Conservation (phyloP, 2,113 vertebrate genomes). For the Zeus faber region DNA sequence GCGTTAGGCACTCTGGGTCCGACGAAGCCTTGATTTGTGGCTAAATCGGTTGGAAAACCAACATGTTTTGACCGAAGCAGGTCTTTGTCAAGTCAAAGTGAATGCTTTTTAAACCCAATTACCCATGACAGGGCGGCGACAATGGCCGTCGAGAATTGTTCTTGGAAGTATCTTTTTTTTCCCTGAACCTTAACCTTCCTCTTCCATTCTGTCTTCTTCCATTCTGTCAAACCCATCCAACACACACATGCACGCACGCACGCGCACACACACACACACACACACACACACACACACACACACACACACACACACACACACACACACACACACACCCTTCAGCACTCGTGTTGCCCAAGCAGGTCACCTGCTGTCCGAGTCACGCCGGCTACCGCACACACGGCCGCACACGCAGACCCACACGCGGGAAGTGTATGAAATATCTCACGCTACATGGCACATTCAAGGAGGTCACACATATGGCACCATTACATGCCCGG, state of each 20-base stretch:
- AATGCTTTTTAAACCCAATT: too few species aligned
- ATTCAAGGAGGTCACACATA: conserved; percentile 68
- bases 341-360: conserved; percentile 53
- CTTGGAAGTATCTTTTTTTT: background rate
- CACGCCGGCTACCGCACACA: conserved; percentile 27
- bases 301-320: conserved; percentile 12
- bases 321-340: conserved; percentile 24
- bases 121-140: too few species aligned
- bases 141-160: too few species aligned
- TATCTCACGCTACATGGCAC: conserved; percentile 57
- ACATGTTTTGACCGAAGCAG: too few species aligned
- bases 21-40: too few species aligned
- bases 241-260: conserved; percentile 23
- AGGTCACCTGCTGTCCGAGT: conserved; percentile 64
- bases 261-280: conserved; percentile 24
- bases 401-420: conserved; percentile 24
- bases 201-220: conserved; percentile 9
- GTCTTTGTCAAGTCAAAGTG: too few species aligned
- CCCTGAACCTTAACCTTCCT: background rate
- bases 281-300: conserved; percentile 27
- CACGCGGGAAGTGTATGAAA: conserved; percentile 40
- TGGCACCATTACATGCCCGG: conserved; percentile 68
- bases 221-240: background rate
- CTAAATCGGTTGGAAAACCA: too few species aligned
- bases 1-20: too few species aligned